Evolutionary conservation across 2,888 invertebrate genomes (phyloP).

Genomic region (Tridacna crocea): DNA sequence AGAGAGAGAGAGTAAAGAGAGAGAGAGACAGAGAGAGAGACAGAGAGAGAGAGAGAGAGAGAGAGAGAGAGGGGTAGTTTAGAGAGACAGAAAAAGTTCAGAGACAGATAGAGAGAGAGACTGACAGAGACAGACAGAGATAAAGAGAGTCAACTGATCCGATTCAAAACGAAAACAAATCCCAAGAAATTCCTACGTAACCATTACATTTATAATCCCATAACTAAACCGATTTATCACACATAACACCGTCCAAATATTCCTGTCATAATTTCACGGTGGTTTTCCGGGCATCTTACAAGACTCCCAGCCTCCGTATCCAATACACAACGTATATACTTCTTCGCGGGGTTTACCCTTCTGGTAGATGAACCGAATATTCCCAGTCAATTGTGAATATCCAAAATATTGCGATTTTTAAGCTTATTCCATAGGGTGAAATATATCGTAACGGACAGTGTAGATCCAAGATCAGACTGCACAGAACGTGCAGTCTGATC

Average conservation of each 20-base stretch:
- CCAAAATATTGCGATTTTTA: no score
- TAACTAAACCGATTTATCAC: no score
- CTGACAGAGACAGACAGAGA: conserved; percentile 10
- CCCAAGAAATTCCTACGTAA: no score
- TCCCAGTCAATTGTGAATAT: no score
- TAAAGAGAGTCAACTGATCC: not conserved
- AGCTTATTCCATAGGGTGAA: no score
- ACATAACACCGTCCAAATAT: not conserved
- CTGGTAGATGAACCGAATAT: no score
- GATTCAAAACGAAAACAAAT: no score
- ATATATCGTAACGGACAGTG: no score
- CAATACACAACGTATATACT: not conserved
- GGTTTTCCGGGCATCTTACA: not conserved
- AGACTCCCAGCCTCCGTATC: not conserved
- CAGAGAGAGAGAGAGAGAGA: conserved; percentile 18
- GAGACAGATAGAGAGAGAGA: conserved; percentile 14
- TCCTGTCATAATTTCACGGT: not conserved
- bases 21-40: conserved; percentile 1
- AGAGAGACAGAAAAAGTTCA: not conserved
- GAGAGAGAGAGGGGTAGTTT: conserved; percentile 9
- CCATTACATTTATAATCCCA: no score
- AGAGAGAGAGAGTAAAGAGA: conserved; percentile 1
- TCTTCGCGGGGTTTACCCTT: no score
- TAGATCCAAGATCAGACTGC: no score
- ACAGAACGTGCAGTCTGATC: no score